Evolutionary conservation across 2,113 vertebrate species (phyloP), one percentile per base, ranked within the genome.

Genomic region (Ascaphus truei): DNA sequence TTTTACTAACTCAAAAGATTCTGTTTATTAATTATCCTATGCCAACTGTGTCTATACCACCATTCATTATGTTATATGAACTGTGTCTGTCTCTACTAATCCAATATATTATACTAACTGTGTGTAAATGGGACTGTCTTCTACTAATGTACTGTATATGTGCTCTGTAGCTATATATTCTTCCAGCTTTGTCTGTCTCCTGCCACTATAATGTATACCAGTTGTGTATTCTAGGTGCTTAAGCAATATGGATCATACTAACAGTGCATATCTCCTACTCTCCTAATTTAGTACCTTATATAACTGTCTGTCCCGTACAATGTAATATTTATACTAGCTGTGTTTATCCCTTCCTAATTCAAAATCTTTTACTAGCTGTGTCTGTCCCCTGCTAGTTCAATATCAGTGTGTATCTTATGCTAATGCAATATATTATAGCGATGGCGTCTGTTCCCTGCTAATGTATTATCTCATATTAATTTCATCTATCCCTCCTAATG

Each of bases 341-440:
- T 68, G 64, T 57, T 68, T 57, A 57, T 68, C 18, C 27, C 22
- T 56, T 33, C 4, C 37, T 33, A 68, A 68, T 57, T 57, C 26
- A 47, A 30, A 47, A 18, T 34, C 29, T 33, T 33, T 31, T 2
- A 33, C 13, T 31, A 47, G 27, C 48, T 8, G 15, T 7, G n/a
- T 37, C 36, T 51, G 13, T 39, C 33, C 26, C 22, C 12, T 68
- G 52, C 30, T 57, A 68, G 52, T 31, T 57, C 23, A 31, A 22
- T 67, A 67, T 67, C 64, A 57, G 36, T 36, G 43, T 55, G 34
- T 29, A 41, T 66, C 16, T 55, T 66, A 67, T 67, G 26, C 37
- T 33, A 67, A 67, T 56, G 7, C 30, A 45, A 67, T 67, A 33
- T 66, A 66, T 31, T 55, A 43, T 56, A 53, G 11, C 12, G 3